Conservation (phyloP, 2,797 vertebrate genomes). For the Siniperca undulata region DNA sequence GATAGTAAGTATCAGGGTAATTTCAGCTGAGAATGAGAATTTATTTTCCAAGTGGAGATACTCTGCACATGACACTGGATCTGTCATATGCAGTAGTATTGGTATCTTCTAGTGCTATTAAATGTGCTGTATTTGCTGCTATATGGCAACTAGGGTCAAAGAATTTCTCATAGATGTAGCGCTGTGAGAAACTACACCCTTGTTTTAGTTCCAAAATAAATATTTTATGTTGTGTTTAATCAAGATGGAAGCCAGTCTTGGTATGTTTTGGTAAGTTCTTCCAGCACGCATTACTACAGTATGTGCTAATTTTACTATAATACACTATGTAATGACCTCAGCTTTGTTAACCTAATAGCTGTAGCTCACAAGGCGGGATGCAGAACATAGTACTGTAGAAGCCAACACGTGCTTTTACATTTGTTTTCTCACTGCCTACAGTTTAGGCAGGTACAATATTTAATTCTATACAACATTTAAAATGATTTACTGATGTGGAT, state of each 20-base stretch:
- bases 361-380: conserved; percentile 1
- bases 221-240: conserved; percentile 20
- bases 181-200: conserved; percentile 16
- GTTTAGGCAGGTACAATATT: background rate
- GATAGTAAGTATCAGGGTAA: background rate
- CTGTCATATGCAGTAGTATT: background rate
- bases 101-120: background rate
- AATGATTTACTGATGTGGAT: conserved; percentile 10
- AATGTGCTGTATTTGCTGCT: background rate
- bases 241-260: background rate
- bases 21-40: background rate
- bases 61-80: background rate
- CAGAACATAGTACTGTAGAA: conserved; percentile 1
- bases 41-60: background rate
- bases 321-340: background rate
- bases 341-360: background rate
- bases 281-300: background rate
- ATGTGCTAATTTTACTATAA: background rate
- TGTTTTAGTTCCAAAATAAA: conserved; percentile 5
- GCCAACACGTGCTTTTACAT: background rate
- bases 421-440: background rate
- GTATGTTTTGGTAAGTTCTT: conserved; percentile 23
- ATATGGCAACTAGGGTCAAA: background rate
- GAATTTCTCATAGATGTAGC: background rate
- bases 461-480: background rate